Percentiles rank a stretch among this genome's conserved stretches.
These are phyloP conservation scores for Suillia variegata DNA, from an alignment of 2,888 invertebrate genomes.

Conservation along the genomic window DNA sequence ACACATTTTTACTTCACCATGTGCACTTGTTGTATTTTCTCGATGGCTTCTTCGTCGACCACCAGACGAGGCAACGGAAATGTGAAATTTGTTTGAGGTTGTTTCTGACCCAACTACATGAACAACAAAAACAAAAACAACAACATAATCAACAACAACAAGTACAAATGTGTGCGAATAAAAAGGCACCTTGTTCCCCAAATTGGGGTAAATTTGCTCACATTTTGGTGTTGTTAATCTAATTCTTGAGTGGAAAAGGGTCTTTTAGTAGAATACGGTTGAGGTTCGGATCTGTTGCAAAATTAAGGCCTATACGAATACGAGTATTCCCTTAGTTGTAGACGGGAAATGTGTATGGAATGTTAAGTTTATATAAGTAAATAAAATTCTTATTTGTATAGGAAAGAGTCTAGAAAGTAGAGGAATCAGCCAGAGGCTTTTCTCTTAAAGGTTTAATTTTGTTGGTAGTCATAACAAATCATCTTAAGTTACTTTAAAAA, in stretches of 20 bases:
- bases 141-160: background rate
- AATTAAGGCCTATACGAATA: background rate
- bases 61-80: conserved; percentile 8
- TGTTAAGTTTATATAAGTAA: too few relatives aligned
- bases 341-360: too few relatives aligned
- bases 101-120: background rate
- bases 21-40: background rate
- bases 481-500: too few relatives aligned
- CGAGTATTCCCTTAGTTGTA: too few relatives aligned
- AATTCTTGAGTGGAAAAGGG: conserved; percentile 13
- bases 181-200: conserved; percentile 13
- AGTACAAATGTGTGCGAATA: background rate
- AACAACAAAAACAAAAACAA: background rate
- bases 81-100: background rate
- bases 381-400: too few relatives aligned
- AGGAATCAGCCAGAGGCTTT: too few relatives aligned
- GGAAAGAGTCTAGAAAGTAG: too few relatives aligned
- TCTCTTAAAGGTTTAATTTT: too few relatives aligned
- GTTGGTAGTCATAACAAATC: too few relatives aligned
- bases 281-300: too few relatives aligned
- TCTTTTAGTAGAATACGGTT: background rate
- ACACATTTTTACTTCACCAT: conserved; percentile 5
- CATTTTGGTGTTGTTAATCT: conserved; percentile 25
- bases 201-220: conserved; percentile 28
- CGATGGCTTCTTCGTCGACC: too few relatives aligned